Conservation (phyloP, 1,140 invertebrate species). For the Parasteatoda tepidariorum region DNA sequence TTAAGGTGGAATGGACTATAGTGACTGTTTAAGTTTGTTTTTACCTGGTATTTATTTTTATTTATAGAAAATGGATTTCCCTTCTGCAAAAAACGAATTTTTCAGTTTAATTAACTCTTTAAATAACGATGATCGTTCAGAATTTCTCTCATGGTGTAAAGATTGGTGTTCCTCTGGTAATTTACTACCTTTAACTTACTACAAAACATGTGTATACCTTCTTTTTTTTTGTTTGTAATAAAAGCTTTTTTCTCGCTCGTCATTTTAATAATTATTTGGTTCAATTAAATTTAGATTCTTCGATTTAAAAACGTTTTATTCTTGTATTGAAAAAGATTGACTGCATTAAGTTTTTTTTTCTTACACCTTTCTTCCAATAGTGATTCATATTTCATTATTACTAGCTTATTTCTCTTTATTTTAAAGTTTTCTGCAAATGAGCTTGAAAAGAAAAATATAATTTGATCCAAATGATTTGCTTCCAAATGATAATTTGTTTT, state of each 20-base stretch:
- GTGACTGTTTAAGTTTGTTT: too few species aligned
- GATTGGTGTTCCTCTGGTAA: slow-evolving; percentile 9
- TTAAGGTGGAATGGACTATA: too few species aligned
- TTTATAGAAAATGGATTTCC: slow-evolving; percentile 18
- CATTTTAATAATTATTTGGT: too few species aligned
- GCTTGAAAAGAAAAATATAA: neutral
- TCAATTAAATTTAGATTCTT: neutral
- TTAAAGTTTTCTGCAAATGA: too few species aligned
- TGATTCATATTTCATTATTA: neutral
- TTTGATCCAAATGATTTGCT: neutral
- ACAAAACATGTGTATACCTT: neutral
- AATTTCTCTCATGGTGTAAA: slow-evolving; percentile 37
- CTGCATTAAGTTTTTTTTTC: neutral
- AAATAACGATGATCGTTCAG: neutral
- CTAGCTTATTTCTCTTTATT: too few species aligned
- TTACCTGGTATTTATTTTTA: too few species aligned
- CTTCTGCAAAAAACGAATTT: slow-evolving; percentile 20
- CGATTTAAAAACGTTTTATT: neutral
- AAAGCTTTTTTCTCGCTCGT: neutral
- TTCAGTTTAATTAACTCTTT: slow-evolving; percentile 16
- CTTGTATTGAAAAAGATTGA: neutral
- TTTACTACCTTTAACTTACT: neutral
- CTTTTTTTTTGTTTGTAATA: neutral
- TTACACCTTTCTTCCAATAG: neutral
- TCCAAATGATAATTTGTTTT: neutral